These are phyloP conservation scores for Suillia variegata DNA, from an alignment of 2,888 invertebrate genomes.

Conservation along the genomic window DNA sequence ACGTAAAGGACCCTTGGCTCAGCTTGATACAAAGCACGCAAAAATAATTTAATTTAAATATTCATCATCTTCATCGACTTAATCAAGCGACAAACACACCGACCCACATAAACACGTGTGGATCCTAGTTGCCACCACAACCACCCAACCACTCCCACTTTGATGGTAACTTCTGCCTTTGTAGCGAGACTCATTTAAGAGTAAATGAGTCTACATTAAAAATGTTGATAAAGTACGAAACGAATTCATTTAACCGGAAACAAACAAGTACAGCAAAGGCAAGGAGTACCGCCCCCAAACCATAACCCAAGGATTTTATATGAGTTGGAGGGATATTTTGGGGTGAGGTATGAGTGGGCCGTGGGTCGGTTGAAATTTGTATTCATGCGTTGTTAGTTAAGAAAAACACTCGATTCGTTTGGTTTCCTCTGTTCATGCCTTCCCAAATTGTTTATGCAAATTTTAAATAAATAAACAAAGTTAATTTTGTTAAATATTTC, in stretches of 20 bases:
- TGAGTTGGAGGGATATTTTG: neutral
- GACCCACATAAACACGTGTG: conserved; percentile 1
- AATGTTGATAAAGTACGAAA: conserved; percentile 36
- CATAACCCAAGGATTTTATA: neutral
- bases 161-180: conserved; percentile 12
- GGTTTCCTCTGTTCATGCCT: conserved; percentile 42
- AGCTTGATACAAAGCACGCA: conserved; percentile 30
- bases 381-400: neutral
- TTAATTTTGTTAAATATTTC: conserved; percentile 55
- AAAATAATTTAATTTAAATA: conserved; percentile 53
- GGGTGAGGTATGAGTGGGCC: neutral
- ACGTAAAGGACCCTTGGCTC: neutral
- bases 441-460: conserved; percentile 53
- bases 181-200: conserved; percentile 15
- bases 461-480: conserved; percentile 54
- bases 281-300: neutral
- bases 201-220: conserved; percentile 30
- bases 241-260: conserved; percentile 14
- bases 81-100: neutral
- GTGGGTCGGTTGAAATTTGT: conserved; percentile 1
- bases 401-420: neutral
- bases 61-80: conserved; percentile 39
- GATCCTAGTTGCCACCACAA: neutral
- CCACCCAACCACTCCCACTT: conserved; percentile 24
- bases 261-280: conserved; percentile 15